phyloP scores from a whole-genome alignment of 53 echinoderm and acorn worm species.

The Glandiceps talaboti region DNA sequence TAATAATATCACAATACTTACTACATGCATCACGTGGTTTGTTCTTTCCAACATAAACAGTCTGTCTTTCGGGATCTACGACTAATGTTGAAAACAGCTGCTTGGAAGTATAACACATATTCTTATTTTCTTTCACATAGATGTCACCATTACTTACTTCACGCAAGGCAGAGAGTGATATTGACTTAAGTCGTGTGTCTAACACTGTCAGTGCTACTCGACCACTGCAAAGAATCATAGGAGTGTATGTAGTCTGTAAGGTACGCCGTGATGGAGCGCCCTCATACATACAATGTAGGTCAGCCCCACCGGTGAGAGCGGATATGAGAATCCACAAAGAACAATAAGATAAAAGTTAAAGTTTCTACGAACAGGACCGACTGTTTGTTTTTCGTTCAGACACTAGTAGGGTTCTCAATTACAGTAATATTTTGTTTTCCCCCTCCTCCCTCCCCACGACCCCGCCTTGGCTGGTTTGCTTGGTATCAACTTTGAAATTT shows the following conservation, averaged over 20 bases:
- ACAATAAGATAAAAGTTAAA: too few relatives aligned
- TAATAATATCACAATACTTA: too few relatives aligned
- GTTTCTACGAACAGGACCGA: background rate
- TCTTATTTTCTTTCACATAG: conserved; percentile 22
- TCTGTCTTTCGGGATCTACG: background rate
- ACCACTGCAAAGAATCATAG: background rate
- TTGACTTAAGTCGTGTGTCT: conserved; percentile 13
- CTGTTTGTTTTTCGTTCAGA: background rate
- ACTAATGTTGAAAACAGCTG: background rate
- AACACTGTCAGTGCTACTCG: background rate
- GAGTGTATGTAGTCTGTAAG: too few relatives aligned
- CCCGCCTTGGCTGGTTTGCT: too few relatives aligned
- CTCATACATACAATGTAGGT: too few relatives aligned
- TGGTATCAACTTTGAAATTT: too few relatives aligned
- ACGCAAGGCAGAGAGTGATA: conserved; percentile 47
- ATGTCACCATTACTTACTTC: conserved; percentile 52
- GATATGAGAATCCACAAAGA: too few relatives aligned
- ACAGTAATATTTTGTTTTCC: too few relatives aligned
- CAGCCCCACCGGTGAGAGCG: too few relatives aligned
- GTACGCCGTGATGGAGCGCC: too few relatives aligned
- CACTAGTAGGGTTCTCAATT: too few relatives aligned
- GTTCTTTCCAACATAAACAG: background rate
- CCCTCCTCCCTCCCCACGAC: too few relatives aligned
- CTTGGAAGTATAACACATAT: conserved; percentile 7
- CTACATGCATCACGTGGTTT: background rate